Base-by-base conservation (phyloP, 92 coral and sea anemone species). In the Siderastrea radians region DNA sequence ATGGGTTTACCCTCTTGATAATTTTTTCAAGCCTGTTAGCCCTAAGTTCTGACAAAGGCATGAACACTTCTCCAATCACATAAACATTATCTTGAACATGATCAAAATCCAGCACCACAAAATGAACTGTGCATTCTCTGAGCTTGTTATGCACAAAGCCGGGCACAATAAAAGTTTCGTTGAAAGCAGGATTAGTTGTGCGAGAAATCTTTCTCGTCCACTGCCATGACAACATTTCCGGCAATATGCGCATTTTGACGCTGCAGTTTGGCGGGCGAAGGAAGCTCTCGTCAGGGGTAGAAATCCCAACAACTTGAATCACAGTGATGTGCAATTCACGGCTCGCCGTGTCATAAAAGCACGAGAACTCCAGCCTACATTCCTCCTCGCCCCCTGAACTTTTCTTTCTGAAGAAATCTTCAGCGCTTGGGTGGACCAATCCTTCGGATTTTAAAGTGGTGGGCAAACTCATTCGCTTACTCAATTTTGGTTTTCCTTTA, bases 61-160 rank as follows among this genome's bases (percentile, higher is more conserved):
- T 94, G 55, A 89, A 92, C 1, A 97, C 98, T 75, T 97, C 99
- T 2, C 99, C 99, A 51, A 96, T 92, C 52, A 96, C 96, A 45
- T 93, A 95, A 53, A 96, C 96, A 84, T 93, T 95, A 74, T 97
- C 96, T 72, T 95, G 98, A 15, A 95, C 94, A 60, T 97, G 98
- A 75, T 95, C 99, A 80, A 95, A 97, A 68, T 97, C 99, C 13
- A 97, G 87, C 2, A 95, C 98, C 9, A 92, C 98, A 85, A 97
- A 97, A 47, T 96, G 98, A 5, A 95, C 98, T 0, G 95, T 94
- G 74, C 98, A 96, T 43, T 97, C 98, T 55, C 99, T 87, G 17
- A 97, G 73, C 91, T 95, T 97, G 89, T 97, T 94, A 66, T 97
- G 99, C 11, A 94, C 99, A 77, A 97, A 96, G 19, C 98, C 98